Evolutionary conservation across 2,113 vertebrate genomes (phyloP).

Genomic region (Nanorana parkeri): DNA sequence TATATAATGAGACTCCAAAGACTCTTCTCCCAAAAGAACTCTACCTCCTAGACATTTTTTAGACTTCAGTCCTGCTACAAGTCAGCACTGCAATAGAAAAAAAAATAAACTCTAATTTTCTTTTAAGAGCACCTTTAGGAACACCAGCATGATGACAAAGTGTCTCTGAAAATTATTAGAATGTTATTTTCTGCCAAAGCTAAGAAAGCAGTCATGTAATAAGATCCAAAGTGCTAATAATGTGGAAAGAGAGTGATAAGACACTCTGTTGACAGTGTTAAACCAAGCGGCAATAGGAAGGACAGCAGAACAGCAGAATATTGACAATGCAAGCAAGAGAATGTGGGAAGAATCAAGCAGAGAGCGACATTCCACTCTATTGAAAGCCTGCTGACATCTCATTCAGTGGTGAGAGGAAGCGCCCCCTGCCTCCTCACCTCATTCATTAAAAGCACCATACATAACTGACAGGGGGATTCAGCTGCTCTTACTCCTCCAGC

Average conservation of each 20-base stretch:
- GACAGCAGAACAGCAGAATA: too few relatives aligned
- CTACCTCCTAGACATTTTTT: too few relatives aligned
- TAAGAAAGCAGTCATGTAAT: background rate
- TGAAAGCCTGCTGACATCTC: slow-evolving; percentile 50
- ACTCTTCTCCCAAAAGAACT: too few relatives aligned
- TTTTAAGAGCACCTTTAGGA: too few relatives aligned
- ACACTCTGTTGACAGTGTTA: too few relatives aligned
- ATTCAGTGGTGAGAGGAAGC: slow-evolving; percentile 39
- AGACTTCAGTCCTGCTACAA: too few relatives aligned
- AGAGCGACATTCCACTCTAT: slow-evolving; percentile 39
- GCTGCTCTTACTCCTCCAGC: slow-evolving; percentile 18
- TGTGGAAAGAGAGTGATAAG: background rate
- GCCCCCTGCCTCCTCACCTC: slow-evolving; percentile 54
- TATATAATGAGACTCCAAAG: too few relatives aligned
- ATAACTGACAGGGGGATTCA: slow-evolving; percentile 45
- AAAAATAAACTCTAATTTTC: too few relatives aligned
- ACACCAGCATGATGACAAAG: too few relatives aligned
- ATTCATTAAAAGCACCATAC: slow-evolving; percentile 46
- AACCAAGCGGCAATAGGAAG: too few relatives aligned
- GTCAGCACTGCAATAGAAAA: too few relatives aligned
- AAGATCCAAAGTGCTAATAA: background rate
- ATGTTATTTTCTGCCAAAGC: background rate
- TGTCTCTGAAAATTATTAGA: too few relatives aligned
- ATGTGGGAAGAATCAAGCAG: slow-evolving; percentile 33
- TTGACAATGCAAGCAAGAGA: slow-evolving; percentile 23